Evolutionary conservation across 2,113 vertebrate species (phyloP), one percentile per base, ranked within the genome.

Genomic region (Chamaea fasciata): DNA sequence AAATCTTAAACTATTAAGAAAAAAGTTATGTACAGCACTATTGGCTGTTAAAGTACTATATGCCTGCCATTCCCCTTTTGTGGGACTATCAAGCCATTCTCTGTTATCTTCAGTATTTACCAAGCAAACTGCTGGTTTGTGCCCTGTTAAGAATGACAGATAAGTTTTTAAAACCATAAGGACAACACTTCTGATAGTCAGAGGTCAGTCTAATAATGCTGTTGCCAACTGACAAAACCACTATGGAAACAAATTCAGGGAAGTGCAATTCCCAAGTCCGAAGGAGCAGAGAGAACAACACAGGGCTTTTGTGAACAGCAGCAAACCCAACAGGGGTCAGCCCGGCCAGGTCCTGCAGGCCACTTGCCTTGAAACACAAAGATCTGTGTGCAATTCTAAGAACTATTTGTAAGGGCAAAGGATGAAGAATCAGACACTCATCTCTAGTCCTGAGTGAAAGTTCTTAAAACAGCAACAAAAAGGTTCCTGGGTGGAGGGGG

Each of bases 31-130:
- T 53, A 55, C 27, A 64, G 13, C 24, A 33, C 7, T 19, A 10
- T 1, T n/a, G 26, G 31, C 50, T 80, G 28, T 52, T 94, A 47
- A 20, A 50, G 67, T 70, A 67, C 65, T 62, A 50, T 33, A 71
- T 24, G 35, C 19, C 59, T 79, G 53, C 30, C 17, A 16, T 46
- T 84, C 73, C 62, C 67, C 41, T 89, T 75, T 69, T 70, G 55
- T 70, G 53, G 41, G 23, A 84, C 52, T 94, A 91, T 50, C 53
- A 92, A 84, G 56, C 39, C 31, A 59, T 60, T 84, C 17, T 73
- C 41, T 10, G 31, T 64, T 67, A 74, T 87, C 86, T 90, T 56
- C 83, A 91, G 28, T 87, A 87, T 94, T 97, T 95, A 90, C 77
- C 79, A 82, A 89, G 37, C 74, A 89, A 93, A 73, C 74, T 80